phyloP scores from a whole-genome alignment of 2,113 vertebrate species.

The Dissostichus mawsoni region DNA sequence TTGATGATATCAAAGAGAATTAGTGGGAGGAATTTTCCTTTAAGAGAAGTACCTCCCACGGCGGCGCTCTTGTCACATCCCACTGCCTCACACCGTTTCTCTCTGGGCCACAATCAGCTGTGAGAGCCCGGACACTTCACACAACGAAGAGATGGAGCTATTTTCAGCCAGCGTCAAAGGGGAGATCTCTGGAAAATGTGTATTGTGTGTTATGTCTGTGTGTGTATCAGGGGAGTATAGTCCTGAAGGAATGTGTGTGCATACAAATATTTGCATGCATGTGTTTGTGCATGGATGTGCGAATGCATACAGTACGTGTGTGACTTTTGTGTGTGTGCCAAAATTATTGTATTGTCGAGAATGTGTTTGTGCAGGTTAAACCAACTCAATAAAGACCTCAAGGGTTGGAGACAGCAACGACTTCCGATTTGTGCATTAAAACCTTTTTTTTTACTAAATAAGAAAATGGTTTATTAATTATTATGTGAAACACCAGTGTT shows the following conservation, averaged over 20 bases:
- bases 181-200: conserved; percentile 45
- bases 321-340: no score
- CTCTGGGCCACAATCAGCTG: conserved; percentile 56
- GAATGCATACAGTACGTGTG: neutral
- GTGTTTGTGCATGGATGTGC: neutral
- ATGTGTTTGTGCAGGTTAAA: conserved; percentile 3
- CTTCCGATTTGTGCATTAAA: neutral
- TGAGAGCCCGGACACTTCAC: conserved; percentile 62
- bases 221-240: no score
- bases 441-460: neutral
- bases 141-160: conserved; percentile 57
- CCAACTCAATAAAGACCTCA: neutral
- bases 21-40: conserved; percentile 64
- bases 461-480: neutral
- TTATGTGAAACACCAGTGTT: neutral
- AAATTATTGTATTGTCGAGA: neutral
- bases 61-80: conserved; percentile 63
- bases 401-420: neutral
- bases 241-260: neutral
- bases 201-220: conserved; percentile 18
- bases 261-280: neutral
- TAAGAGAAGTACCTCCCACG: conserved; percentile 64
- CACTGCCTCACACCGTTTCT: conserved; percentile 51
- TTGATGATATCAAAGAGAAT: conserved; percentile 34
- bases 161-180: conserved; percentile 60